Base-by-base conservation (phyloP, 2,113 vertebrate species). In the Terrapene triunguis region DNA sequence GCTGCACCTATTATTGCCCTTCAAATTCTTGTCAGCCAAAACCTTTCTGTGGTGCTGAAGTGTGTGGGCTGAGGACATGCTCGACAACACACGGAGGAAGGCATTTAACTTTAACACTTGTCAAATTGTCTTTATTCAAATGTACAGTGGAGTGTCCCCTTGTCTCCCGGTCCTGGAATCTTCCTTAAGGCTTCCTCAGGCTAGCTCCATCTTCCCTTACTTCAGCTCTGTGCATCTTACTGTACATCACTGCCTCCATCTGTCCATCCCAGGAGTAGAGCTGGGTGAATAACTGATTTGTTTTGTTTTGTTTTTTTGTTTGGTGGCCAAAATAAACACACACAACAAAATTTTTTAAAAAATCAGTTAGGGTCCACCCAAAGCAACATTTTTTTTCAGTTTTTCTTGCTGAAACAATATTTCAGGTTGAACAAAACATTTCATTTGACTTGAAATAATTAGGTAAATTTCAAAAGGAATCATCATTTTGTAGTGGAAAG, bases 121-220 rank as follows among this genome's bases (percentile, higher is more conserved):
- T 89, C 91, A 93, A 25, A 86, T 84, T 89, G 59, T 80, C 55
- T 89, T 80, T 89, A 91, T 84, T 92, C 80, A 92, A 80, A 93
- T 80, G 62, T 72, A 44, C 27, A 92, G 80, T 50, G 42, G 89
- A 83, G 11, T 82, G 62, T 57, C 93, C 90, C 47, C 47, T 89
- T 53, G 5, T 79, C 32, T 27, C 44, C 32, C 32, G 86, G 42
- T 51, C n/a, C 76, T 84, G 89, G 69, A 92, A 96, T 92, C 38
- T 97, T 96, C 72, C 81, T 78, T 88, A 89, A 79, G 48, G 57
- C 9, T 72, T 35, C 0, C 35, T 53, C 91, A 89, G 51, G 44
- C 59, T 89, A 93, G 80, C 19, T 48, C 9, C n/a, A 38, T 21
- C 92, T 94, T 84, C 78, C 29, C 38, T 85, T 48, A 29, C 29